A percentile compares a stretch with the other conserved stretches of the same genome.
Evolutionary conservation across 1,140 invertebrate species (phyloP).

Genomic region (Caenorhabditis brenneri): DNA sequence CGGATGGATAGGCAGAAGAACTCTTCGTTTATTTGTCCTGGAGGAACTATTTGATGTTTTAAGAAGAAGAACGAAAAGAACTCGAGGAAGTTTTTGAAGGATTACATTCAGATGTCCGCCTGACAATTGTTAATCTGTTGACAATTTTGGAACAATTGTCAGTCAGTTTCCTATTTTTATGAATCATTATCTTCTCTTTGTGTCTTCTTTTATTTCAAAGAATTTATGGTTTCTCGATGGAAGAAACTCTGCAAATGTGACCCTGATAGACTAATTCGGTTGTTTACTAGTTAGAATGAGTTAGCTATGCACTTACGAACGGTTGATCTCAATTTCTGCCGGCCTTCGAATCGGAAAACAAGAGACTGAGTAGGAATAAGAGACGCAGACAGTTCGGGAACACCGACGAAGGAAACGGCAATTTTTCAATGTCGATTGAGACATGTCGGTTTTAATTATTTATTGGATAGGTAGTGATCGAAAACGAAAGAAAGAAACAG

Average conservation of each 20-base stretch:
- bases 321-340: neutral
- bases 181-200: neutral
- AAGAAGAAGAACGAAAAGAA: neutral
- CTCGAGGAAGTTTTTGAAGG: neutral
- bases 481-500: too few relatives aligned
- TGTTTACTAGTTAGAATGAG: conserved; percentile 9
- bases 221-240: neutral
- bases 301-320: conserved; percentile 27
- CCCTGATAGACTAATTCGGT: conserved; percentile 26
- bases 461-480: neutral
- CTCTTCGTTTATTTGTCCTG: neutral
- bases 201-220: neutral
- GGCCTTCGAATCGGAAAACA: neutral
- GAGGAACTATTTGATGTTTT: neutral
- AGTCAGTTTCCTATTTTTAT: neutral
- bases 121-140: conserved; percentile 14
- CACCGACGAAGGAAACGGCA: neutral
- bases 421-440: neutral
- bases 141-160: neutral
- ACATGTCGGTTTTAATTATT: neutral
- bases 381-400: neutral
- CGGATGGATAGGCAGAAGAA: neutral
- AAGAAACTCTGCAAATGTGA: conserved; percentile 17
- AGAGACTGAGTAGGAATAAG: neutral
- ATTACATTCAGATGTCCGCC: neutral